Evolutionary conservation across 2,888 invertebrate species (phyloP).

Genomic region (Digitonthophagus gazella): DNA sequence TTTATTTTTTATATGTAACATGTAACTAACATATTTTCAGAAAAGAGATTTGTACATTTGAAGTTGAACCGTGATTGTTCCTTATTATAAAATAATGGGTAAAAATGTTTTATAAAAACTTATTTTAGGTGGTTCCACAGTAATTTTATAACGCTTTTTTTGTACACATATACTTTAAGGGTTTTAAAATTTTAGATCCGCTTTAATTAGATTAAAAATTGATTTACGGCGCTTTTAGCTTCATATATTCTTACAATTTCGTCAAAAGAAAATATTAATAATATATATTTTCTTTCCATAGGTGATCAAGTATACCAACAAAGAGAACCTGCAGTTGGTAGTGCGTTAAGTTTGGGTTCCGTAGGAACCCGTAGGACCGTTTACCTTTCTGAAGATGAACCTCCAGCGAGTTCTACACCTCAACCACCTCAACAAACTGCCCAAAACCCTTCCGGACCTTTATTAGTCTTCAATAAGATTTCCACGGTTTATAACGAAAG

Average conservation of each 20-base stretch:
- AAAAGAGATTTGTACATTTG: conserved; percentile 2
- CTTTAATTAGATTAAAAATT: not conserved
- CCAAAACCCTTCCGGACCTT: conserved; percentile 47
- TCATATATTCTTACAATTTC: too few relatives aligned
- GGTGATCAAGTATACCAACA: conserved; percentile 40
- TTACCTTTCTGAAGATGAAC: conserved; percentile 70
- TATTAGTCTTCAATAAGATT: conserved; percentile 73
- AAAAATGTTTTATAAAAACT: too few relatives aligned
- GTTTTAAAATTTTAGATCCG: not conserved
- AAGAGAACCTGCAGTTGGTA: conserved; percentile 46
- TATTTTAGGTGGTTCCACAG: too few relatives aligned
- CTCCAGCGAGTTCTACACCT: conserved; percentile 43
- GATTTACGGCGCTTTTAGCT: too few relatives aligned
- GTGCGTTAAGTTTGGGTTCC: conserved; percentile 68
- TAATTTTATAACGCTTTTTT: not conserved
- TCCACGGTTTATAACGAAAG: conserved; percentile 67
- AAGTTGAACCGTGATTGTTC: conserved; percentile 15
- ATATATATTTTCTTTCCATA: conserved; percentile 21
- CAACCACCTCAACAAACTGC: conserved; percentile 34
- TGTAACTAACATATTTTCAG: not conserved
- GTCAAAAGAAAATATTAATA: too few relatives aligned
- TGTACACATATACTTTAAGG: not conserved
- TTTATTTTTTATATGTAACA: not conserved
- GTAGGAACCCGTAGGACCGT: conserved; percentile 83
- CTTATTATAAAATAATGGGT: not conserved